A percentile compares a stretch with the other conserved stretches of the same genome.
phyloP scores from a whole-genome alignment of 2,797 vertebrate species.

The Tenualosa ilisha region DNA sequence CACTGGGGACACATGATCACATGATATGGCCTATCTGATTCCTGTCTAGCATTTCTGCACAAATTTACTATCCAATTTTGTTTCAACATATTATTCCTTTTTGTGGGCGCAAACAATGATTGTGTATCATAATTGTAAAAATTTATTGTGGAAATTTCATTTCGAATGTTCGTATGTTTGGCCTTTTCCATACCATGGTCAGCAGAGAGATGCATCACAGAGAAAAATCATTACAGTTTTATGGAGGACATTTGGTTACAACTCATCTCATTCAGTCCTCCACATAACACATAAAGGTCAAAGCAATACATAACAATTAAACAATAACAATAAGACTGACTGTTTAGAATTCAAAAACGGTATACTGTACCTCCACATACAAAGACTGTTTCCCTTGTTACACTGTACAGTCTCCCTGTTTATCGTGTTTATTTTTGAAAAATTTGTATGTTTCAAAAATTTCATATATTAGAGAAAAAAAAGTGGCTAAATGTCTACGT shows the following conservation, averaged over 20 bases:
- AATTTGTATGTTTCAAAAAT: not conserved
- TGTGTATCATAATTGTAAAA: not conserved
- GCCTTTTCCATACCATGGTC: not conserved
- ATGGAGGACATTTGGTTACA: not conserved
- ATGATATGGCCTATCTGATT: constrained; percentile 19
- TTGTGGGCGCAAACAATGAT: not conserved
- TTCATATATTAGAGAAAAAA: no score
- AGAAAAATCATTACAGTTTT: not conserved
- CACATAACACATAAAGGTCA: not conserved
- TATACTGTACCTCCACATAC: not conserved
- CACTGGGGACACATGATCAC: not conserved
- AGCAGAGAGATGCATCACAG: constrained; percentile 28
- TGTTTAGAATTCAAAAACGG: not conserved
- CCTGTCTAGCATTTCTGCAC: not conserved
- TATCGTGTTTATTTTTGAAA: not conserved
- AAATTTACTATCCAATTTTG: not conserved
- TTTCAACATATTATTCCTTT: not conserved
- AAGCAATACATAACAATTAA: not conserved
- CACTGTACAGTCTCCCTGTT: no score
- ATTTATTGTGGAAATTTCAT: constrained; percentile 19
- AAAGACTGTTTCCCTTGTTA: not conserved
- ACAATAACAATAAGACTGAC: no score
- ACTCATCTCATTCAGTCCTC: not conserved
- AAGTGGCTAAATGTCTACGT: not conserved
- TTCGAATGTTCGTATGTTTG: constrained; percentile 17